Percentiles rank a stretch among this genome's conserved stretches.
Conservation (phyloP, 23 tunicate genomes). For the Phallusia fumigata region DNA sequence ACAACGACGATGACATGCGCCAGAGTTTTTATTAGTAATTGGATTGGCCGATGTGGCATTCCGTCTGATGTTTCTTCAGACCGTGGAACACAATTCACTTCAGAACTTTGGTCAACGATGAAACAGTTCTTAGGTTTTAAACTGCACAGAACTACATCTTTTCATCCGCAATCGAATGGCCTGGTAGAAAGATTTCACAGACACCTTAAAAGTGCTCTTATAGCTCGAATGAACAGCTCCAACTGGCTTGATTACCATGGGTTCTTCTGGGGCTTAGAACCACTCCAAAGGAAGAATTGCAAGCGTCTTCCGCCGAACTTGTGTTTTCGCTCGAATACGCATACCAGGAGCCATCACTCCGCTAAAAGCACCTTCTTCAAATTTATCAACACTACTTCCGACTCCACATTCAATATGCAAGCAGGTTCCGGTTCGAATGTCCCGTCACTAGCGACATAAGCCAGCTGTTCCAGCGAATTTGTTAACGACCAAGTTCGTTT, state of each 20-base stretch:
- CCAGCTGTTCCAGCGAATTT: background rate
- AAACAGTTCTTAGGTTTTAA: background rate
- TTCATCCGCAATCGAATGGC: conserved; percentile 9
- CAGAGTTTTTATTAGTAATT: background rate
- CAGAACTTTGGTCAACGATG: conserved; percentile 17
- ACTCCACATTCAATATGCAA: background rate
- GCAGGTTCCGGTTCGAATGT: background rate
- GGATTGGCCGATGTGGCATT: conserved; percentile 7
- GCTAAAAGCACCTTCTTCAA: background rate
- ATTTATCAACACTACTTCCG: background rate
- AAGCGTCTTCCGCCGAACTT: conserved; percentile 12
- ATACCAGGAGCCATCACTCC: background rate
- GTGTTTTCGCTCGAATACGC: background rate
- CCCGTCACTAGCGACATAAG: background rate
- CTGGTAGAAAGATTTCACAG: conserved; percentile 13
- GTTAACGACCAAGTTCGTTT: background rate
- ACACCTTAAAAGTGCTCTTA: conserved; percentile 11
- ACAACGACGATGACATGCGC: conserved; percentile 3
- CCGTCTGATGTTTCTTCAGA: background rate
- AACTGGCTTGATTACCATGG: conserved; percentile 14
- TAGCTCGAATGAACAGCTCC: background rate
- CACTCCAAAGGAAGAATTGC: conserved; percentile 7
- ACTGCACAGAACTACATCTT: background rate
- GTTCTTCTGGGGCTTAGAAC: conserved; percentile 12
- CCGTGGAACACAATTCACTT: conserved; percentile 7